Percentiles rank a stretch among this genome's conserved stretches.
Conservation (phyloP, 1,140 invertebrate species). For the Aphaenogaster floridana region DNA sequence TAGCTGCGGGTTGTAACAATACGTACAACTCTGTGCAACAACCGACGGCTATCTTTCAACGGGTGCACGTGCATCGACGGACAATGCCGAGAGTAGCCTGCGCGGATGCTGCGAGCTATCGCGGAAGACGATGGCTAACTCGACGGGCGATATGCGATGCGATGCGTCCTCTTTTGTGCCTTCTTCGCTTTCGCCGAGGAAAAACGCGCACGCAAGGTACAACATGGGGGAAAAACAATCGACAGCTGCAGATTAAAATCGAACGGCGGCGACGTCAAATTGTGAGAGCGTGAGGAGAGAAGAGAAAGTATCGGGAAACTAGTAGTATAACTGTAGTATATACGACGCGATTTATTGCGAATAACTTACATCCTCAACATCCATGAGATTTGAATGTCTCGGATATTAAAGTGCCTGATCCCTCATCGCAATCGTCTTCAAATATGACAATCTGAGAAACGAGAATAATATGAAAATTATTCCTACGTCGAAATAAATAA, state of each 20-base stretch:
- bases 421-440: not conserved
- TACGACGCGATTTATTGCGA: not conserved
- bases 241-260: slow-evolving; percentile 23
- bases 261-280: not conserved
- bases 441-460: not conserved
- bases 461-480: slow-evolving; percentile 35
- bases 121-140: slow-evolving; percentile 46
- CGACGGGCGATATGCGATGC: not conserved
- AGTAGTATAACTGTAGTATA: not conserved
- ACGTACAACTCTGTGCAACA: slow-evolving; percentile 66
- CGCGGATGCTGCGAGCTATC: slow-evolving; percentile 35
- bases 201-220: not conserved
- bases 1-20: slow-evolving; percentile 74
- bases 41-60: slow-evolving; percentile 66
- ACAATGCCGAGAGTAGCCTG: slow-evolving; percentile 53
- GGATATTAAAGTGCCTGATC: not conserved
- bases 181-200: not conserved
- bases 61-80: slow-evolving; percentile 36
- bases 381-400: slow-evolving; percentile 2
- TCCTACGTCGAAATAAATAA: slow-evolving; percentile 27
- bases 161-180: not conserved
- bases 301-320: not conserved
- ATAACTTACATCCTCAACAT: not conserved
- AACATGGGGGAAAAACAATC: not conserved
- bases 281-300: not conserved